Percentiles rank a stretch among this genome's conserved stretches.
These are phyloP conservation scores for Podarcis siculus DNA, from an alignment of 2,797 vertebrate species.

Conservation along the genomic window DNA sequence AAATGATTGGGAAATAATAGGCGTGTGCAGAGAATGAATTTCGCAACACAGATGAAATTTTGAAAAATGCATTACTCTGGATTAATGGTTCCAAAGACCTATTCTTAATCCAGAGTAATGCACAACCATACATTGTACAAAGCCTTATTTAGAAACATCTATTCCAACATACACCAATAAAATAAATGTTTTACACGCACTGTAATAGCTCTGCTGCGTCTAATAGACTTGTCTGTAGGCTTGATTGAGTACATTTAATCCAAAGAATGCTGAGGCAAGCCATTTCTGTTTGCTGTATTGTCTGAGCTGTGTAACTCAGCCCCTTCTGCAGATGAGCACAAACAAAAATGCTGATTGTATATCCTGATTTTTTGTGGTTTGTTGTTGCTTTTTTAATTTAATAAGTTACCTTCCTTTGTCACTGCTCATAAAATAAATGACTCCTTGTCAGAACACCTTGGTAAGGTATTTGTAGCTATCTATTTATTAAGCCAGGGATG, in stretches of 20 bases:
- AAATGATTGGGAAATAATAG: not conserved
- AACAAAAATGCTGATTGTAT: conserved; percentile 27
- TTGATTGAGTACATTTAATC: conserved; percentile 25
- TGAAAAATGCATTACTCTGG: not conserved
- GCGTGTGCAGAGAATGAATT: not conserved
- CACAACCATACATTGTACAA: not conserved
- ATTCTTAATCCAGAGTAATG: too few relatives aligned
- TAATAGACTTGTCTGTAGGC: conserved; percentile 16
- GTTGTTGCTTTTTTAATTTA: not conserved
- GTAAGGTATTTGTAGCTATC: conserved; percentile 8
- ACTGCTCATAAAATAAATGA: conserved; percentile 28
- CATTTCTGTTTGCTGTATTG: conserved; percentile 8
- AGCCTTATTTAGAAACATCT: not conserved
- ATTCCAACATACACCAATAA: not conserved
- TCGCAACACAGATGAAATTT: not conserved
- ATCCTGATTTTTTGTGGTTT: not conserved
- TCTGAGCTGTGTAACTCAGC: not conserved
- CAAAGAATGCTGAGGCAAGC: conserved; percentile 23
- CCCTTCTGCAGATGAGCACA: not conserved
- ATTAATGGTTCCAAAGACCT: not conserved
- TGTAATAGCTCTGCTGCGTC: not conserved
- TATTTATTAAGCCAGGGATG: conserved; percentile 16
- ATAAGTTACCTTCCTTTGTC: conserved; percentile 28
- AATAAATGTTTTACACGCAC: conserved; percentile 5
- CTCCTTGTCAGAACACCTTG: conserved; percentile 5